Evolutionary conservation across 1,140 invertebrate genomes (phyloP), one percentile per base, ranked within the genome.

Genomic region (Solenopsis fugax): DNA sequence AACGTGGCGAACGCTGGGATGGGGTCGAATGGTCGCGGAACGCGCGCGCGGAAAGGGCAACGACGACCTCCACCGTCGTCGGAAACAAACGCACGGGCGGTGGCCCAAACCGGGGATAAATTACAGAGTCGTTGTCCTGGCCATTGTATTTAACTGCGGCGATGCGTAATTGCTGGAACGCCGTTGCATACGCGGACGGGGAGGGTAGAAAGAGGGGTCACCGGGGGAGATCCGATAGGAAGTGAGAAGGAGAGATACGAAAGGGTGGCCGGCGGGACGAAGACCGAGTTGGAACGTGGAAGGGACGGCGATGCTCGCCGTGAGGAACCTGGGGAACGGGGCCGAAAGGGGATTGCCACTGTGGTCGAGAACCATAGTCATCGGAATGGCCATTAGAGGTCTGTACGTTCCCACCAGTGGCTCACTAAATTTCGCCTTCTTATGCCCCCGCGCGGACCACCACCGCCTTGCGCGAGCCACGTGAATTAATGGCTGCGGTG

Each of bases 381-480:
- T 93, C 90, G 93, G 93, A 92, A 94, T 94, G 93, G 93, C 94
- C 94, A 95, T 95, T 95, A 95, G 93, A 92, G 94, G 93, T 94
- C 92, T 94, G 90, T 62, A 91, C 90, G 90, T 91, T 93, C 91
- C 93, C 92, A 77, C 92, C 91, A 95, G 94, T 95, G 92, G 94
- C 94, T 94, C 92, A 94, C 94, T 95, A 94, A 95, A 95, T 95
- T 94, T 94, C 90, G 88, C 87, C 93, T 94, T 92, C 93, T 93
- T 94, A 92, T 89, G 69, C 88, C 87, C 73, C 82, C 84, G 86
- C 89, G 90, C 4, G 7, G 89, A 89, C 89, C 90, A 92, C 64
- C 77, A 37, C 41, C 45, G 45, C 92, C 93, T 94, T 92, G 92
- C 91, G 89, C 91, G 89, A 91, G 77, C 85, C 89, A 89, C 88